Conservation (phyloP, 1,140 invertebrate genomes). For the Drosophila lowei region DNA sequence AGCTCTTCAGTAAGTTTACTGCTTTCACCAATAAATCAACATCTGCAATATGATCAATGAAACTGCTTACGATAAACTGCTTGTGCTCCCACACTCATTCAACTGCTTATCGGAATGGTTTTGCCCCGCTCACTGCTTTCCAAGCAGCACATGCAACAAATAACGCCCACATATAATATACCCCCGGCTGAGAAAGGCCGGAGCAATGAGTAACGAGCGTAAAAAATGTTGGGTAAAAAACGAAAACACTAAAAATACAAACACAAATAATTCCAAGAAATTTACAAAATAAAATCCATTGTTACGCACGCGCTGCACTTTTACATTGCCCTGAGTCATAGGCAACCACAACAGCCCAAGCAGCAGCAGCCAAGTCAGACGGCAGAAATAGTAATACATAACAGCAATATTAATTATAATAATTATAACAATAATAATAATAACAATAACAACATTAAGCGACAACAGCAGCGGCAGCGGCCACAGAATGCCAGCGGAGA, state of each 20-base stretch:
- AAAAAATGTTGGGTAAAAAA: constrained; percentile 1
- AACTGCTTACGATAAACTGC: no score
- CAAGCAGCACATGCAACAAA: no score
- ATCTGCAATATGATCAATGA: no score
- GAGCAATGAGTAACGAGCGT: not conserved
- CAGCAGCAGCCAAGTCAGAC: constrained; percentile 22
- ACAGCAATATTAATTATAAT: constrained; percentile 38
- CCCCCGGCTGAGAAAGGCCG: no score
- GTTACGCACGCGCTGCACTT: constrained; percentile 47
- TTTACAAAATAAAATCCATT: constrained; percentile 39
- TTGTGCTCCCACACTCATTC: no score
- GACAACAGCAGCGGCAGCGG: not conserved
- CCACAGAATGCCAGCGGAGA: constrained; percentile 8
- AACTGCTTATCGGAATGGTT: no score
- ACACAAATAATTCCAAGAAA: constrained; percentile 22
- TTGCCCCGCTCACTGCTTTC: no score
- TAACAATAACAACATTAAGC: constrained; percentile 40
- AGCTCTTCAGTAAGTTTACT: no score
- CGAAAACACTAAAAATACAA: not conserved
- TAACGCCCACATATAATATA: no score
- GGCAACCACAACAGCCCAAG: constrained; percentile 13
- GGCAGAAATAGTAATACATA: constrained; percentile 26
- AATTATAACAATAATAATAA: constrained; percentile 32
- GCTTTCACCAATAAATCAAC: no score
- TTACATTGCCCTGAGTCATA: constrained; percentile 24